phyloP scores from a whole-genome alignment of 1,140 invertebrate genomes.

The Maniola jurtina region DNA sequence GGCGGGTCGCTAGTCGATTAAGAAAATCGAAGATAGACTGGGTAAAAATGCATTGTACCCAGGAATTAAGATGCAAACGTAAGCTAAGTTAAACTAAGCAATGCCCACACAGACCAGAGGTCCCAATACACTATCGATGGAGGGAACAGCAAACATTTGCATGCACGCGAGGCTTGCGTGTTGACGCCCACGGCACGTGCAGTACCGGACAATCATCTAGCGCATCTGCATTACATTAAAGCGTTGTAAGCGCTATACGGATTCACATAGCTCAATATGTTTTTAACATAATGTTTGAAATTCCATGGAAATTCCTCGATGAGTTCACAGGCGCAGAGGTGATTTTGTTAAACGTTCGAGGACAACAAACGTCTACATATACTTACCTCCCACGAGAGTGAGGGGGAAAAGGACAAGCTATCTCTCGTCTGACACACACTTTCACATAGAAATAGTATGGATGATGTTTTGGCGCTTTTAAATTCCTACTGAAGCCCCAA shows the following conservation, averaged over 20 bases:
- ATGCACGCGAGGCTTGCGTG: conserved; percentile 61
- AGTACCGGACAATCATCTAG: conserved; percentile 64
- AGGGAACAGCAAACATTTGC: conserved; percentile 67
- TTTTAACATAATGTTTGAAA: too few species aligned
- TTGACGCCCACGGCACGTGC: conserved; percentile 63
- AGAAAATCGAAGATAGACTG: background rate
- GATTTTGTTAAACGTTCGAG: too few species aligned
- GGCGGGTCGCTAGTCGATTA: too few species aligned
- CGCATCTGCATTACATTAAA: conserved; percentile 71
- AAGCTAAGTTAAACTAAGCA: conserved; percentile 32
- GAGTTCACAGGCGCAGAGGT: too few species aligned
- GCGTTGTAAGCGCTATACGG: conserved; percentile 53
- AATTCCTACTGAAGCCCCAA: too few species aligned
- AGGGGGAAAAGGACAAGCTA: too few species aligned
- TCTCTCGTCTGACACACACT: too few species aligned
- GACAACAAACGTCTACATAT: too few species aligned
- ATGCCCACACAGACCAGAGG: conserved; percentile 71
- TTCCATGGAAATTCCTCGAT: too few species aligned
- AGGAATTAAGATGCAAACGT: conserved; percentile 4
- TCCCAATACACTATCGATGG: conserved; percentile 63
- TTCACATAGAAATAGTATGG: too few species aligned
- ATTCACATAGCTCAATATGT: background rate
- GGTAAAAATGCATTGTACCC: background rate
- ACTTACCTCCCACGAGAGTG: too few species aligned
- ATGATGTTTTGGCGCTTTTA: too few species aligned